These are phyloP conservation scores for Drosophila koepferae DNA, from an alignment of 2,888 invertebrate species.

Conservation along the genomic window DNA sequence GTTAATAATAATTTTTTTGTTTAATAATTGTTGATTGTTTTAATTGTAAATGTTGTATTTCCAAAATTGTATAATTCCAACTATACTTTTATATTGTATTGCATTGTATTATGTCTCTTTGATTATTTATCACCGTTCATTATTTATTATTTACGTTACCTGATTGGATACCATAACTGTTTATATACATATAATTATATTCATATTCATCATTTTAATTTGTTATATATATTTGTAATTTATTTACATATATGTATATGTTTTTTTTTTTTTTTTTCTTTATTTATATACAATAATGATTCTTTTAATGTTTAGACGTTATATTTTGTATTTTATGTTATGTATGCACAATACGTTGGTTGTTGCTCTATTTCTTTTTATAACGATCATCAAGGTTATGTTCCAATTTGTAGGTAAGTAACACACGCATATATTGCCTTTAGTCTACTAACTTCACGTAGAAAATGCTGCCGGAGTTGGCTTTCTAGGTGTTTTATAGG, in stretches of 20 bases:
- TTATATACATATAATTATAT: too few relatives aligned
- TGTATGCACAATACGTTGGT: background rate
- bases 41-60: too few relatives aligned
- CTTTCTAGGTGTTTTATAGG: conserved; percentile 48
- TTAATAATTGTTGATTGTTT: too few relatives aligned
- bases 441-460: conserved; percentile 25
- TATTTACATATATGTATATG: background rate
- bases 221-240: background rate
- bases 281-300: background rate
- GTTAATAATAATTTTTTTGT: too few relatives aligned
- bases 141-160: too few relatives aligned
- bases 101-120: too few relatives aligned
- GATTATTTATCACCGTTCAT: too few relatives aligned
- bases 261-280: too few relatives aligned
- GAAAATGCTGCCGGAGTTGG: conserved; percentile 42
- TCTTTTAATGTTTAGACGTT: background rate
- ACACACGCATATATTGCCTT: background rate
- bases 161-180: too few relatives aligned
- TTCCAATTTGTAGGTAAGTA: background rate
- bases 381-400: conserved; percentile 32
- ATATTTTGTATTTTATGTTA: background rate
- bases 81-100: too few relatives aligned
- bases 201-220: background rate
- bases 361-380: background rate
- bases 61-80: too few relatives aligned